Percentiles rank a stretch among this genome's conserved stretches.
phyloP scores from a whole-genome alignment of 2,113 vertebrate genomes.

The Triplophysa dalaica region DNA sequence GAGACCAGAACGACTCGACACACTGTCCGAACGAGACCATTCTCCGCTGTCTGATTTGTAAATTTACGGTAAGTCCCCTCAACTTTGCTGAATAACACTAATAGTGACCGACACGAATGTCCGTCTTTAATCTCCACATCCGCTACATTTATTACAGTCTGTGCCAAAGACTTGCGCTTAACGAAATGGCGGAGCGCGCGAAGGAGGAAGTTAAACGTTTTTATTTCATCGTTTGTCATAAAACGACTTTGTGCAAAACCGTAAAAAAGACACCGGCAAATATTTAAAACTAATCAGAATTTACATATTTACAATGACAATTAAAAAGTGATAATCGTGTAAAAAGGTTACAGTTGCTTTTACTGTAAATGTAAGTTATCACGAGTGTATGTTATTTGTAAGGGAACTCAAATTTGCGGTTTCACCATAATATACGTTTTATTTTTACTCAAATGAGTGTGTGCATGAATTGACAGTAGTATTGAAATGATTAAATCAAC shows the following conservation, averaged over 20 bases:
- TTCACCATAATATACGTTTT: too few relatives aligned
- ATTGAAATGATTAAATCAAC: too few relatives aligned
- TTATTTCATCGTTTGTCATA: not conserved
- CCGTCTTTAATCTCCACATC: not conserved
- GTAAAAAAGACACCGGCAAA: not conserved
- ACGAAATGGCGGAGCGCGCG: slow-evolving; percentile 48
- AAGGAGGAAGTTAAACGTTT: slow-evolving; percentile 33
- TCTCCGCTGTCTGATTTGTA: not conserved
- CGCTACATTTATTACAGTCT: not conserved
- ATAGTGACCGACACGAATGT: not conserved
- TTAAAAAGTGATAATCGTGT: too few relatives aligned
- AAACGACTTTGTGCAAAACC: not conserved
- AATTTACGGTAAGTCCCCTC: slow-evolving; percentile 14
- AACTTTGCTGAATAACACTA: slow-evolving; percentile 2
- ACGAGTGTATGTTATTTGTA: too few relatives aligned
- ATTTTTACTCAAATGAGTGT: too few relatives aligned
- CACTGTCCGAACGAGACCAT: not conserved
- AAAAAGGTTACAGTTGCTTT: too few relatives aligned
- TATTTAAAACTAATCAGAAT: too few relatives aligned
- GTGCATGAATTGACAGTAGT: too few relatives aligned
- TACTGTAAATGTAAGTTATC: too few relatives aligned
- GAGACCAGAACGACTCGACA: not conserved
- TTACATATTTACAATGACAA: too few relatives aligned
- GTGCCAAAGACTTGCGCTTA: not conserved
- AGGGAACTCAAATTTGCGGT: too few relatives aligned